Conservation (phyloP, 2,797 vertebrate species). For the Channallabes apus region DNA sequence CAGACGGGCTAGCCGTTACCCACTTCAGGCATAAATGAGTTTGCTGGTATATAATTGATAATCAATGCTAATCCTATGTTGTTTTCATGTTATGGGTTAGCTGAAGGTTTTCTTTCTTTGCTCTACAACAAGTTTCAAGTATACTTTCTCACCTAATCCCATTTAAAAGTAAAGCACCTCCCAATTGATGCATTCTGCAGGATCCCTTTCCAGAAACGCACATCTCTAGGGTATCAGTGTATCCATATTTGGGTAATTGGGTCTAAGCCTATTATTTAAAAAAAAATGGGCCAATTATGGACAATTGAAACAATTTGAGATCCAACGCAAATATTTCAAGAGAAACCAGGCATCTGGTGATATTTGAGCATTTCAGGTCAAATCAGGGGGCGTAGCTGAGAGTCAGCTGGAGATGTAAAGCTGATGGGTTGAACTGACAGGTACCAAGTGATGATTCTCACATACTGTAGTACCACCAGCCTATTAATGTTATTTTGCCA, state of each 20-base stretch:
- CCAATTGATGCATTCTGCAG: background rate
- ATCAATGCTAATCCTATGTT: too few species aligned
- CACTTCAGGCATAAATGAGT: too few species aligned
- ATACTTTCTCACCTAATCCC: background rate
- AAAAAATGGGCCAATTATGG: background rate
- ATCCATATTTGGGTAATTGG: background rate
- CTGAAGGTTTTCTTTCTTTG: background rate
- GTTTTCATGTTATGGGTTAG: too few species aligned
- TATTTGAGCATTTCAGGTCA: background rate
- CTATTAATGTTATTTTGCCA: background rate
- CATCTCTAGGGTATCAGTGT: background rate
- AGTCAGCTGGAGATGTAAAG: background rate
- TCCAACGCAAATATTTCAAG: background rate
- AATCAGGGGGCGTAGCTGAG: background rate
- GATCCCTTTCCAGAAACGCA: background rate
- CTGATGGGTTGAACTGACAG: background rate
- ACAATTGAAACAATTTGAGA: too few species aligned
- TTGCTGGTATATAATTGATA: too few species aligned
- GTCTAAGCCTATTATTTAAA: too few species aligned
- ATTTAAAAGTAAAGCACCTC: background rate
- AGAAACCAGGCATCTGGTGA: background rate
- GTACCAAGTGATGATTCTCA: background rate
- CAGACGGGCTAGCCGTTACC: too few species aligned
- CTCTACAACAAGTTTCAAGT: background rate
- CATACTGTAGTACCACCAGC: background rate